Base-by-base conservation (phyloP, 2,888 invertebrate genomes). In the Camptogramma bilineatum region DNA sequence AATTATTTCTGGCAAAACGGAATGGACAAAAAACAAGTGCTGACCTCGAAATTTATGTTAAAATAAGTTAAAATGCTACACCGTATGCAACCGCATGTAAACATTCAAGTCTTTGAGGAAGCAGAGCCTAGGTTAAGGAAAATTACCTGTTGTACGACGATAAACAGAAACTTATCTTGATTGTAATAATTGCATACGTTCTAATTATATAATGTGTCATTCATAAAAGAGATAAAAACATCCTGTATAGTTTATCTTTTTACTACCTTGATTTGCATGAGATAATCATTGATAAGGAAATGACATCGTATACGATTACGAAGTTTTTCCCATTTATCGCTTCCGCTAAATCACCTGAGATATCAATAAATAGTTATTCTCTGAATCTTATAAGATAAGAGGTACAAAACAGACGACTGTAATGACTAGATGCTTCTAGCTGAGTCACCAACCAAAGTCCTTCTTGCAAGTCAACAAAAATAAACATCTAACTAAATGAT, bases 361-460 rank as follows among this genome's bases (percentile, higher is more conserved):
- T 31, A 59, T 21, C 28, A 19, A 46, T 51, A 19, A 52, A 46
- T n/a, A 44, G 16, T 24, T 46, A n/a, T 59, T 28, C 31, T 52
- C 8, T 13, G 2, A 44, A 59, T 44, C 16, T 17, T 44, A 5
- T 16, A 44, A 16, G 44, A 44, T 44, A 28, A 28, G 28, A 3
- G 28, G 28, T 39, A 1, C 34, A 39, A 39, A 13, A 39, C 34
- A 28, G 28, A 28, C 10, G 34, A 44, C 17, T 44, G 9, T 24
- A 19, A 13, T 19, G 34, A 48, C n/a, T 47, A 7, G 28, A 7
- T 28, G 28, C n/a, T 31, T 4, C 28, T 51, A 16, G 52, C 19
- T 56, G 56, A 62, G 13, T 56, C 51, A 62, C 8, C 44, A 5
- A 13, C 47, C 46, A 34, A 34, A 34, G 60, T 39, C 13, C 50